Percentiles rank a stretch among this genome's conserved stretches.
Evolutionary conservation across 2,113 vertebrate genomes (phyloP).

Genomic region (Eurypyga helias): DNA sequence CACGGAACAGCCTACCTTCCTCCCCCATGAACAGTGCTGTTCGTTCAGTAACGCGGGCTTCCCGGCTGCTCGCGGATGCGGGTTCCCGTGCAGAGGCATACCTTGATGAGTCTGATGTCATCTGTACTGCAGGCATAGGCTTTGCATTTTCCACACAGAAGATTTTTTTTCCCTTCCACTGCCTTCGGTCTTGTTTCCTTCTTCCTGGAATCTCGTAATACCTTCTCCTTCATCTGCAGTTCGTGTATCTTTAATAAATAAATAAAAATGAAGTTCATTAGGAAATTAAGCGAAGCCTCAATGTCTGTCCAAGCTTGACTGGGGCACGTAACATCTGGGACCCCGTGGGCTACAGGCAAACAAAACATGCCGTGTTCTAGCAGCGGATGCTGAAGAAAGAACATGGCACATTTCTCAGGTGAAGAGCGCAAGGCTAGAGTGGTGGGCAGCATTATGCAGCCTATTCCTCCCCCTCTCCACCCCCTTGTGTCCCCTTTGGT

Average conservation of each 20-base stretch:
- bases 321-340: not conserved
- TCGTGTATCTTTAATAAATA: conserved; percentile 30
- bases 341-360: not conserved
- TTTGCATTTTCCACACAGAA: conserved; percentile 77
- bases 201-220: conserved; percentile 53
- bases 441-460: not conserved
- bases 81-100: not conserved
- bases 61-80: not conserved
- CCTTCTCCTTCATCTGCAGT: conserved; percentile 71
- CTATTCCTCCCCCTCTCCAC: not conserved
- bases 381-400: not conserved
- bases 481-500: not conserved
- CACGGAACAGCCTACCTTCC: not conserved
- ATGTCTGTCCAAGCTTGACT: not conserved
- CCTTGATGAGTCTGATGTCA: conserved; percentile 75
- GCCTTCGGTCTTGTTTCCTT: not conserved
- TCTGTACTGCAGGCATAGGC: conserved; percentile 62
- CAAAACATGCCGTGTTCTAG: not conserved
- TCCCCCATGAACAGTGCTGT: not conserved
- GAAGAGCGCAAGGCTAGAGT: not conserved
- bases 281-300: not conserved
- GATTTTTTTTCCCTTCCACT: conserved; percentile 36
- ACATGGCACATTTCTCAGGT: not conserved
- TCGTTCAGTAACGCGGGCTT: not conserved
- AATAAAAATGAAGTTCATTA: not conserved